Evolutionary conservation across 2,113 vertebrate species (phyloP).

Genomic region (Grallaria varia): DNA sequence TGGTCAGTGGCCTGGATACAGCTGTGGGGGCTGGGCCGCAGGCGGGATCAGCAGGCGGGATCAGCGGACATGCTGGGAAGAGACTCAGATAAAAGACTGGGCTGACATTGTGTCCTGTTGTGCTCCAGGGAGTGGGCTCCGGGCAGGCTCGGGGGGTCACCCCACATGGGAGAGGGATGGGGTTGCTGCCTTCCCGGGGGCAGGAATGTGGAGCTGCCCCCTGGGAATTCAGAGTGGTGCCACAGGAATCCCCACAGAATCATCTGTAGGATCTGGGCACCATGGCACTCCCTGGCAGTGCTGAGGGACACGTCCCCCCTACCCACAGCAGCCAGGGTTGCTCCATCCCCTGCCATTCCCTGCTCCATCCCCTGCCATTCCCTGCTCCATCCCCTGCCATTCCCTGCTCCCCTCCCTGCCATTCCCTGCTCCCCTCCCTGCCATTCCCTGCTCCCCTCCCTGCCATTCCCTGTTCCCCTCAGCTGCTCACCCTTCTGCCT

Average conservation of each 20-base stretch:
- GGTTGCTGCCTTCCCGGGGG: no score
- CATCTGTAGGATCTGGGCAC: not conserved
- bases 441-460: no score
- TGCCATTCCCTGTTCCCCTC: not conserved
- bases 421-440: not conserved
- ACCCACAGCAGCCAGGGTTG: not conserved
- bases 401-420: not conserved
- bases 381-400: not conserved
- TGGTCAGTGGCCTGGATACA: not conserved
- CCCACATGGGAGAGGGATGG: not conserved
- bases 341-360: not conserved
- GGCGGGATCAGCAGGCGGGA: not conserved
- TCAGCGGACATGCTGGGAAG: accelerated
- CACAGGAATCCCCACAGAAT: not conserved
- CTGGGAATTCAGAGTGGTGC: not conserved
- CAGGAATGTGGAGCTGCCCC: not conserved
- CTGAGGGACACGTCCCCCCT: not conserved
- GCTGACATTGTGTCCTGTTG: not conserved
- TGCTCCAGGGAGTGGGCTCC: accelerated
- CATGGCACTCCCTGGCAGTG: accelerated
- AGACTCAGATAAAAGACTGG: not conserved
- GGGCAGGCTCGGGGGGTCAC: not conserved
- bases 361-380: not conserved
- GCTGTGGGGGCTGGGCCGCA: not conserved
- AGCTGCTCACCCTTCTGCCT: accelerated